Conservation (phyloP, 2,888 invertebrate species). For the Stramonita haemastoma region DNA sequence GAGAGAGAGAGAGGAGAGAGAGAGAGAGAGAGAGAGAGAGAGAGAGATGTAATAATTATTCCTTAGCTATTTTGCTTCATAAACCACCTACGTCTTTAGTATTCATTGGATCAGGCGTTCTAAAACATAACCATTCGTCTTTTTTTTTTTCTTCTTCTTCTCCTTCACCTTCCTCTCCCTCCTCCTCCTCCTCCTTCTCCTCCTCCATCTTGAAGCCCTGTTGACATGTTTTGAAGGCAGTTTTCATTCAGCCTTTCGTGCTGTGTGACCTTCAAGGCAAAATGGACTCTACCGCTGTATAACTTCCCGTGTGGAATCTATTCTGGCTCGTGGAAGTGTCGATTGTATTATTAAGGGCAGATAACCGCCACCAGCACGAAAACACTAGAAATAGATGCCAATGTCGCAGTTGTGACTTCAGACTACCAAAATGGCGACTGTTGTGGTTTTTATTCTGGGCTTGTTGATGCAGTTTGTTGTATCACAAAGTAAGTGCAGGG, state of each 20-base stretch:
- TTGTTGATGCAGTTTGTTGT: background rate
- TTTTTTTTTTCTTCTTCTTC: too few relatives aligned
- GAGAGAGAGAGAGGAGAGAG: too few relatives aligned
- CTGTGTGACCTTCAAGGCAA: background rate
- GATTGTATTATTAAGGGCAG: background rate
- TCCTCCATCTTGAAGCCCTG: background rate
- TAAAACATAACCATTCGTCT: too few relatives aligned
- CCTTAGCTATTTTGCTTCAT: too few relatives aligned
- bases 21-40: background rate
- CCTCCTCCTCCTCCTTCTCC: background rate
- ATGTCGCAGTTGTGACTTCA: background rate
- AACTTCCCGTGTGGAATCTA: background rate
- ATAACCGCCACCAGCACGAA: background rate
- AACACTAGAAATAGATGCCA: background rate
- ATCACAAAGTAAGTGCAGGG: constrained; percentile 10
- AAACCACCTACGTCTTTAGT: too few relatives aligned
- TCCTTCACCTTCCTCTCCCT: too few relatives aligned
- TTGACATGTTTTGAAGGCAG: too few relatives aligned
- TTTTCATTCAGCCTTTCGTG: too few relatives aligned
- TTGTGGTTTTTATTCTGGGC: background rate
- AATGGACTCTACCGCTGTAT: background rate
- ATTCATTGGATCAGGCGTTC: too few relatives aligned
- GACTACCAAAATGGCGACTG: background rate
- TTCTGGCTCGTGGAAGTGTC: background rate
- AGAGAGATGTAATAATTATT: background rate